A percentile compares a stretch with the other conserved stretches of the same genome.
phyloP scores from a whole-genome alignment of 2,888 invertebrate genomes.

The Heterodera filipjevi region DNA sequence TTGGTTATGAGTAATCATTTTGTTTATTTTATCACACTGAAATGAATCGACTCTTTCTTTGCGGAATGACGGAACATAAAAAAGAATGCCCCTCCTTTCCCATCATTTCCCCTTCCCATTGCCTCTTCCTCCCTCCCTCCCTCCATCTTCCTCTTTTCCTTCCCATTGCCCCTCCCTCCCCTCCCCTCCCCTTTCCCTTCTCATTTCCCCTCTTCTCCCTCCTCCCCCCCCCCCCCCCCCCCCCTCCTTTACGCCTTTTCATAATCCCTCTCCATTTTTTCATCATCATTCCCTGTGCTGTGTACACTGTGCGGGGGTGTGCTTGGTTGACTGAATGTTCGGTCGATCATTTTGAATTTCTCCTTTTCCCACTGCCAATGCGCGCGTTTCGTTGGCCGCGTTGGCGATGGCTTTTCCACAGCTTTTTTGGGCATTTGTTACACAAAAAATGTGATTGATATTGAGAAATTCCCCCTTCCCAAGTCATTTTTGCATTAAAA shows the following conservation, averaged over 20 bases:
- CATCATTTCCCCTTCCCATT: background rate
- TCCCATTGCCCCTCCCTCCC: background rate
- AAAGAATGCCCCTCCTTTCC: too few species aligned
- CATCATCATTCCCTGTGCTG: background rate
- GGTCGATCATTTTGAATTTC: slow-evolving; percentile 5
- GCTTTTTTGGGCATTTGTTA: slow-evolving; percentile 14
- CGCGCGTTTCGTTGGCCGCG: background rate
- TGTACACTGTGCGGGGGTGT: background rate
- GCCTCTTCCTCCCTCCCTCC: background rate
- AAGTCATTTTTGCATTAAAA: background rate
- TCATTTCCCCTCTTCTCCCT: background rate
- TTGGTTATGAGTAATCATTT: too few species aligned
- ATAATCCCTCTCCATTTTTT: background rate
- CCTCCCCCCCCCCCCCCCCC: background rate
- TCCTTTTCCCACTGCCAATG: background rate
- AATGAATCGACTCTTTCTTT: too few species aligned
- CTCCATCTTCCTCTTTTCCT: background rate
- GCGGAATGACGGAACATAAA: too few species aligned
- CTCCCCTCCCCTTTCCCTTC: background rate
- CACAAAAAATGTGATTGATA: slow-evolving; percentile 15
- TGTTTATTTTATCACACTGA: too few species aligned
- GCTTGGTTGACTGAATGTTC: background rate
- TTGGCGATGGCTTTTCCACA: background rate
- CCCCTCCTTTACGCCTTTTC: background rate
- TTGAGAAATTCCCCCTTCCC: background rate